Evolutionary conservation across 2,888 invertebrate species (phyloP).

Genomic region (Acrobasis consociella): DNA sequence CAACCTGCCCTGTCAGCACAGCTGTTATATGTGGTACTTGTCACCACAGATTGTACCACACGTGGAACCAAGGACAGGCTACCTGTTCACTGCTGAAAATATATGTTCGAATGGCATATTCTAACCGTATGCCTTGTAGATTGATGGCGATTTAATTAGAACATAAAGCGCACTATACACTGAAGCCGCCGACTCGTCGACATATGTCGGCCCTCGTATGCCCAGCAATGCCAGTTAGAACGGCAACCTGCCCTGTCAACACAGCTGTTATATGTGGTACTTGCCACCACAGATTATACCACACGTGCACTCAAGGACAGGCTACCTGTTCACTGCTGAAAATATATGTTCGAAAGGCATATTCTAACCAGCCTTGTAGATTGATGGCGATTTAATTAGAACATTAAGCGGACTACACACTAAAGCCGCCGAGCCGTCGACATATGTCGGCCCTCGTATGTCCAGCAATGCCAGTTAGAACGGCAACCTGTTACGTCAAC

Average conservation of each 20-base stretch:
- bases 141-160: too few relatives aligned
- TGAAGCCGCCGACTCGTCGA: too few relatives aligned
- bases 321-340: background rate
- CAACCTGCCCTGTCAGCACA: slow-evolving; percentile 11
- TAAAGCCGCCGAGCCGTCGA: too few relatives aligned
- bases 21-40: slow-evolving; percentile 5
- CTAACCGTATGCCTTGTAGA: too few relatives aligned
- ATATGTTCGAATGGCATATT: background rate
- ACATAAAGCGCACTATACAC: too few relatives aligned
- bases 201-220: too few relatives aligned
- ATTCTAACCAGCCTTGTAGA: too few relatives aligned
- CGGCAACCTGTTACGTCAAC: too few relatives aligned
- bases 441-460: too few relatives aligned
- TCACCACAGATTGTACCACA: background rate
- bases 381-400: too few relatives aligned
- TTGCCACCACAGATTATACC: background rate
- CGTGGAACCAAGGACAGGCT: slow-evolving; percentile 5
- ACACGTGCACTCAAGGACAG: slow-evolving; percentile 4
- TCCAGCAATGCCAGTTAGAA: too few relatives aligned
- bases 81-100: background rate
- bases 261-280: slow-evolving; percentile 6
- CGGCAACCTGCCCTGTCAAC: slow-evolving; percentile 14
- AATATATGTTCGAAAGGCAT: background rate
- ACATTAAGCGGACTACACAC: too few relatives aligned
- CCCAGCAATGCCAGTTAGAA: slow-evolving; percentile 23